These are phyloP conservation scores for Polia nebulosa DNA, from an alignment of 2,888 invertebrate genomes.

Conservation along the genomic window DNA sequence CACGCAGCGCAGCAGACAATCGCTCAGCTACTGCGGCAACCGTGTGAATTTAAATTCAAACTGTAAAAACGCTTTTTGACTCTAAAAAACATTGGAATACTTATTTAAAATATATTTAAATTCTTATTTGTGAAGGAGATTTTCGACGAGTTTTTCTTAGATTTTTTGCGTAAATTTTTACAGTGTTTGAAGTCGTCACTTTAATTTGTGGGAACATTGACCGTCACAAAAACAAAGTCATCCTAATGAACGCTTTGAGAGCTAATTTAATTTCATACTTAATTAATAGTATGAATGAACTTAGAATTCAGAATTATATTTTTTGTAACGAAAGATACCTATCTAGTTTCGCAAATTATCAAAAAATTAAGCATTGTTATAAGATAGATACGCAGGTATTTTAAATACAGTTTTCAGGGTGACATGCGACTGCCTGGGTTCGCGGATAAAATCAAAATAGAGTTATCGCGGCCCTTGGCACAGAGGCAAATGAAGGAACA, in stretches of 20 bases:
- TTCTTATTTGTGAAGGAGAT: constrained; percentile 1
- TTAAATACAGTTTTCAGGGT: no score
- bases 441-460: no score
- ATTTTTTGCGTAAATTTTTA: constrained; percentile 28
- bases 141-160: constrained; percentile 21
- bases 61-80: background rate
- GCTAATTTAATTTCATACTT: constrained; percentile 29
- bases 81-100: background rate
- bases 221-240: constrained; percentile 32
- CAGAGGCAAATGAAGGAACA: no score
- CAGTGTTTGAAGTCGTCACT: constrained; percentile 28
- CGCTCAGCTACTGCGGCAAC: no score
- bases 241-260: constrained; percentile 30
- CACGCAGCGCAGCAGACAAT: no score
- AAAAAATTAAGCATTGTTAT: background rate
- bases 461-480: no score
- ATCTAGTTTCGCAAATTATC: background rate
- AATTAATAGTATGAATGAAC: constrained; percentile 22
- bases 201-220: constrained; percentile 55
- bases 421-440: no score
- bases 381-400: no score
- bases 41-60: background rate
- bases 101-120: constrained; percentile 13
- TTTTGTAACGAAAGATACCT: background rate
- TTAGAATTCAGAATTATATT: background rate